Evolutionary conservation across 2,888 invertebrate genomes (phyloP).

Genomic region (Ornithoptera alexandrae): DNA sequence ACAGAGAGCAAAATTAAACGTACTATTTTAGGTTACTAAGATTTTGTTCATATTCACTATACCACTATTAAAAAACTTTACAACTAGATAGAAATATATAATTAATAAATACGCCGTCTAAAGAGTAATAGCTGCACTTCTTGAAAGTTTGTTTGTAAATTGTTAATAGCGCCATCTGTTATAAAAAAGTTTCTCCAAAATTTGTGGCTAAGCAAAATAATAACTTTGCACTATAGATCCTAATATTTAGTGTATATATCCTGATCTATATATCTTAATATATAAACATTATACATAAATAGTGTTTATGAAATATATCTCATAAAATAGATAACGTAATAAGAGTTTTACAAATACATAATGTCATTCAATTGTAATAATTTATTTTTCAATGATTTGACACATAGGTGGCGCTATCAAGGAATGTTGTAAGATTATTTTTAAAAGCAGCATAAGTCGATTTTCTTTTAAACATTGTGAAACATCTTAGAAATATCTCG

Average conservation of each 20-base stretch:
- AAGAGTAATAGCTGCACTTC: slow-evolving; percentile 34
- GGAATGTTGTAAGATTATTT: neutral
- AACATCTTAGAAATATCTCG: no score
- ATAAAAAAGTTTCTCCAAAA: no score
- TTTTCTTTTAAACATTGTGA: no score
- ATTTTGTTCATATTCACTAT: neutral
- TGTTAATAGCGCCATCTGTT: slow-evolving; percentile 13
- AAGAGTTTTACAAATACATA: no score
- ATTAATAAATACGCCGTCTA: slow-evolving; percentile 37
- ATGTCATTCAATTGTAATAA: no score
- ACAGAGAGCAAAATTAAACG: slow-evolving; percentile 31
- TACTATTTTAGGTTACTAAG: neutral
- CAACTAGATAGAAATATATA: neutral
- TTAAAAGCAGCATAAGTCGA: neutral
- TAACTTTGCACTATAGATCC: no score
- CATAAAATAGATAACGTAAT: neutral
- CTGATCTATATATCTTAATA: no score
- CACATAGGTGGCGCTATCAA: neutral
- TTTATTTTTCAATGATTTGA: neutral
- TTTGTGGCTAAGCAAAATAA: no score
- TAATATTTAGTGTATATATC: no score
- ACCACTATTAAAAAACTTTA: no score
- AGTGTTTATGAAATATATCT: neutral
- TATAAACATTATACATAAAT: no score
- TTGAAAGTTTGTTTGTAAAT: neutral